Percentiles rank a stretch among this genome's conserved stretches.
Evolutionary conservation across 2,888 invertebrate species (phyloP).

Genomic region (Zhengitettix transpicula): DNA sequence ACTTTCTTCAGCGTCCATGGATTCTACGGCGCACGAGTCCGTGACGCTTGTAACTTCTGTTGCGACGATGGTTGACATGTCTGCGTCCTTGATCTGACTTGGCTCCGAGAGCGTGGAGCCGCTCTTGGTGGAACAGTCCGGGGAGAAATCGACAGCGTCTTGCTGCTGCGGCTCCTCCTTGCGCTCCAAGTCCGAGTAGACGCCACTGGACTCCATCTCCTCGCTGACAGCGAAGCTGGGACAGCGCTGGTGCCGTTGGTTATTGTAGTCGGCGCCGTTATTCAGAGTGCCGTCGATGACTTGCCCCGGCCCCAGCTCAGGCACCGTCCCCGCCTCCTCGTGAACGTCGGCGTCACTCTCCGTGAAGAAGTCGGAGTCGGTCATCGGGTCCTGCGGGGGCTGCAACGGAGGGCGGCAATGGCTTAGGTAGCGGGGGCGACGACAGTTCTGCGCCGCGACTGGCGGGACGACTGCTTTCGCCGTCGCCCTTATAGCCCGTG

Average conservation of each 20-base stretch:
- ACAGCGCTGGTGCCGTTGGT: conserved; percentile 16
- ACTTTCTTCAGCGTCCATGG: no score
- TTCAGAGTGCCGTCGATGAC: conserved; percentile 84
- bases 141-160: conserved; percentile 38
- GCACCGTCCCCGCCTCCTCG: conserved; percentile 32
- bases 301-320: conserved; percentile 30
- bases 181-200: conserved; percentile 71
- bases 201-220: conserved; percentile 82
- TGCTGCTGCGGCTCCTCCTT: conserved; percentile 37
- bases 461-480: conserved; percentile 74
- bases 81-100: conserved; percentile 4
- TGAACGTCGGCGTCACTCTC: conserved; percentile 80
- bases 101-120: conserved; percentile 21
- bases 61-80: conserved; percentile 2
- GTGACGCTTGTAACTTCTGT: background rate
- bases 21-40: background rate
- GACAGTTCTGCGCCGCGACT: conserved; percentile 67
- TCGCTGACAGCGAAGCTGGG: conserved; percentile 38
- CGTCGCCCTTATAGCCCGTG: conserved; percentile 87
- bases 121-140: conserved; percentile 40
- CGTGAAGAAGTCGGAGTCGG: conserved; percentile 81
- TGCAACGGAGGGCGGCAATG: conserved; percentile 25
- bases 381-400: conserved; percentile 47
- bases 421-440: conserved; percentile 33
- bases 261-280: conserved; percentile 25